These are phyloP conservation scores for Musca vetustissima DNA, from an alignment of 1,140 invertebrate species.

Conservation along the genomic window DNA sequence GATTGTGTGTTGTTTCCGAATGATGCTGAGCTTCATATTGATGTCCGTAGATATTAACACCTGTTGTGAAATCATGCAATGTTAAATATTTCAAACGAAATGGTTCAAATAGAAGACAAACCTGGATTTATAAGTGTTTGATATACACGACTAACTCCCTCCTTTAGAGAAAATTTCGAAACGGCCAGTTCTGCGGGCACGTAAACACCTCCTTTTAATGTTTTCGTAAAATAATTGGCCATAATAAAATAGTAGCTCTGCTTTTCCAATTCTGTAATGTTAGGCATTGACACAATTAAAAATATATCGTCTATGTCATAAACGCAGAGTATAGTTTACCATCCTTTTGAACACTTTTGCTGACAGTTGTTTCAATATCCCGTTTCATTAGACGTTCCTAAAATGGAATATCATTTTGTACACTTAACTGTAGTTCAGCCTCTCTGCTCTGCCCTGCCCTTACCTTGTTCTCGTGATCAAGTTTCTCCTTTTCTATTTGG, in stretches of 20 bases:
- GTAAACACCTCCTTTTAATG: constrained; percentile 31
- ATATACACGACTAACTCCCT: constrained; percentile 36
- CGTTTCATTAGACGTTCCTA: constrained; percentile 36
- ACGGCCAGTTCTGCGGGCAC: constrained; percentile 46
- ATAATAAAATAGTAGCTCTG: constrained; percentile 35
- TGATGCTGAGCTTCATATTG: constrained; percentile 37
- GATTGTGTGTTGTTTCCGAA: constrained; percentile 33
- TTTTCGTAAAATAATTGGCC: constrained; percentile 47
- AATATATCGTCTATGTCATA: too few relatives aligned
- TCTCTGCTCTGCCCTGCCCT: too few relatives aligned
- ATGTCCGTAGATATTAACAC: constrained; percentile 37
- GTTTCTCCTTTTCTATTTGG: constrained; percentile 28
- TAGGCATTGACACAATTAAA: not conserved
- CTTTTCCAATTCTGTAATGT: constrained; percentile 18
- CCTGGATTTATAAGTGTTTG: constrained; percentile 45
- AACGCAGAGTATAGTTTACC: constrained; percentile 29
- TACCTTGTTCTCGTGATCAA: constrained; percentile 12
- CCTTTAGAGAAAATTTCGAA: constrained; percentile 38
- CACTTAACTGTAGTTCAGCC: too few relatives aligned
- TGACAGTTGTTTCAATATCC: constrained; percentile 36
- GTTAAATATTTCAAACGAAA: not conserved
- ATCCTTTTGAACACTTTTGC: constrained; percentile 24
- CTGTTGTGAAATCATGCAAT: too few relatives aligned
- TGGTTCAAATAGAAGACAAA: constrained; percentile 11
- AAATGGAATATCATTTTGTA: too few relatives aligned